Percentiles rank a stretch among this genome's conserved stretches.
Evolutionary conservation across 2,888 invertebrate genomes (phyloP).

Genomic region (Leucozona laternaria): DNA sequence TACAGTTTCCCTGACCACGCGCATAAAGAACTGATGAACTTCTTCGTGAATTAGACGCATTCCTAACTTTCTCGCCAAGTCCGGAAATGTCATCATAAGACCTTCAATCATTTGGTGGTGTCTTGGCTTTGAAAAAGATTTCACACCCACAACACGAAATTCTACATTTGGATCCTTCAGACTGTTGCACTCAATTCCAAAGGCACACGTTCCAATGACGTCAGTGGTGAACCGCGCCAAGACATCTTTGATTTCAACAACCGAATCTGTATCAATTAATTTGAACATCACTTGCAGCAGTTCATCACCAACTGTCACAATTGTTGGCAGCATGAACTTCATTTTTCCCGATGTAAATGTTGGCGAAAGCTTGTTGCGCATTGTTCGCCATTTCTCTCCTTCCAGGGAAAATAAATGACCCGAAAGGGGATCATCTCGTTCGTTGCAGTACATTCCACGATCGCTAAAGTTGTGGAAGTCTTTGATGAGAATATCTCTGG

Average conservation of each 20-base stretch:
- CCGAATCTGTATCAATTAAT: constrained; percentile 54
- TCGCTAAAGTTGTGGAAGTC: constrained; percentile 80
- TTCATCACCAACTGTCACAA: constrained; percentile 77
- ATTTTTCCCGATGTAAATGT: constrained; percentile 80
- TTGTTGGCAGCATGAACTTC: constrained; percentile 78
- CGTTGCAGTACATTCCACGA: constrained; percentile 81
- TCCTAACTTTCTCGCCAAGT: constrained; percentile 78
- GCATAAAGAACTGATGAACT: constrained; percentile 83
- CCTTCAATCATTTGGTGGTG: constrained; percentile 77
- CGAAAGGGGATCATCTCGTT: constrained; percentile 81
- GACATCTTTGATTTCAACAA: constrained; percentile 82
- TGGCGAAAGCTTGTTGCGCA: constrained; percentile 79
- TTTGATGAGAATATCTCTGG: constrained; percentile 80
- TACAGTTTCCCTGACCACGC: constrained; percentile 84
- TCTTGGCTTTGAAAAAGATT: constrained; percentile 78
- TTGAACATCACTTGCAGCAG: constrained; percentile 77
- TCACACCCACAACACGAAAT: constrained; percentile 78
- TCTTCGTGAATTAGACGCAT: constrained; percentile 78
- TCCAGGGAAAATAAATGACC: constrained; percentile 83
- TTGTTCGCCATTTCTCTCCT: constrained; percentile 82
- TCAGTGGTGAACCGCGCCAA: constrained; percentile 84
- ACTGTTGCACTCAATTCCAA: constrained; percentile 84
- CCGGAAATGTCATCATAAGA: constrained; percentile 78
- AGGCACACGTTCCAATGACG: constrained; percentile 84
- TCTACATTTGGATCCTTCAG: constrained; percentile 82